Evolutionary conservation across 2,888 invertebrate genomes (phyloP), one percentile per base, ranked within the genome.

Genomic region (Eurytoma californica): DNA sequence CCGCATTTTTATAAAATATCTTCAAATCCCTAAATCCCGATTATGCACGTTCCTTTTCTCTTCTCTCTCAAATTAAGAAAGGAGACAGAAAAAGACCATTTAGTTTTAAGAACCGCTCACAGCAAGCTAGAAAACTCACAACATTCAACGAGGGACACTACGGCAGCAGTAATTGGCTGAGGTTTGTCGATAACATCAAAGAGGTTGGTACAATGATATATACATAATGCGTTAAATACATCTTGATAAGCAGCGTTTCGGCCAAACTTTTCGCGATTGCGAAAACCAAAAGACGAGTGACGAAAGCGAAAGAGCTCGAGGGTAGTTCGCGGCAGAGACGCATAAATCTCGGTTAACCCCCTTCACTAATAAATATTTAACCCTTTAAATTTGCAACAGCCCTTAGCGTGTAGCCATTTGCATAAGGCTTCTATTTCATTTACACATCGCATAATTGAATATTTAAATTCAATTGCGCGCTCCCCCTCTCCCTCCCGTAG

Each of bases 381-480:
- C 90, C 90, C 90, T 90, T 90, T 90, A 90, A 89, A 90, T 90
- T 90, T 90, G 89, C 90, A 90, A 89, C 90, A 88, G 88, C 89
- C 90, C 90, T 89, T 89, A 87, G 88, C 90, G 86, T 89, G 88
- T 88, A 87, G 85, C 88, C 86, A 91, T 91, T 91, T 91, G 91
- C 91, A 91, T 91, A 91, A 90, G 91, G 91, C 91, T 91, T 91
- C 91, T 91, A 91, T 91, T 91, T 91, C 91, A 91, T 91, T 91
- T 91, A 91, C 91, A 91, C 91, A 91, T 91, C 90, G 91, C 91
- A 91, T 91, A 91, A 91, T 90, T 88, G 90, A 90, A 90, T 90
- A 90, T 90, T 91, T 91, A 91, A 91, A 91, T 91, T 91, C 91
- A 91, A 91, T 91, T 91, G 91, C 89, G 85, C 76, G 65, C 20